Conservation (phyloP, 2,888 invertebrate genomes). For the Cheilosia vernalis region DNA sequence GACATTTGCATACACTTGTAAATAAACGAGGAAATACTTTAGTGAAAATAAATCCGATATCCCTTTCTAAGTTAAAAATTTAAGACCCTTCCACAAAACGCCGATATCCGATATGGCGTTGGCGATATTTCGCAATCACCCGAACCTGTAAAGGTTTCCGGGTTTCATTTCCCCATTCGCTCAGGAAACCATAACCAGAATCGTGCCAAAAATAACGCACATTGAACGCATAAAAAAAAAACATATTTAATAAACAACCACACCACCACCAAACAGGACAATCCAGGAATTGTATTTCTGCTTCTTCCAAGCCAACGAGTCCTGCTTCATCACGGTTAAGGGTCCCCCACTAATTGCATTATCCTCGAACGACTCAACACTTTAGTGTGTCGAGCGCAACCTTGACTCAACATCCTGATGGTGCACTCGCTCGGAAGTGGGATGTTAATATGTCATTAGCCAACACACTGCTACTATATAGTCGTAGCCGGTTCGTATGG, state of each 20-base stretch:
- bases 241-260: neutral
- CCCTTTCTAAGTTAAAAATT: too few relatives aligned
- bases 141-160: conserved; percentile 9
- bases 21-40: too few relatives aligned
- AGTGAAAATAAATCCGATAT: too few relatives aligned
- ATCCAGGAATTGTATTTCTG: conserved; percentile 40
- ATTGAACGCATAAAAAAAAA: conserved; percentile 5
- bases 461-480: conserved; percentile 40
- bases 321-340: conserved; percentile 23
- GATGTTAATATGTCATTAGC: conserved; percentile 69
- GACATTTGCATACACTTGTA: too few relatives aligned
- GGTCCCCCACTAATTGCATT: conserved; percentile 63
- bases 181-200: conserved; percentile 63
- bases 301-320: conserved; percentile 55
- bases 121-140: neutral
- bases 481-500: conserved; percentile 14
- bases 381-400: conserved; percentile 54
- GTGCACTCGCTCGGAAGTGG: conserved; percentile 63
- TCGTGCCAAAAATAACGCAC: conserved; percentile 47
- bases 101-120: neutral
- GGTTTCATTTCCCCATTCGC: conserved; percentile 7
- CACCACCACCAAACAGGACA: conserved; percentile 35
- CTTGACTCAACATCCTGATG: conserved; percentile 60
- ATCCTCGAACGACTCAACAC: conserved; percentile 54
- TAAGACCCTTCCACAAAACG: neutral